Evolutionary conservation across 2,797 vertebrate species (phyloP), one percentile per base, ranked within the genome.

Genomic region (Clangula hyemalis): DNA sequence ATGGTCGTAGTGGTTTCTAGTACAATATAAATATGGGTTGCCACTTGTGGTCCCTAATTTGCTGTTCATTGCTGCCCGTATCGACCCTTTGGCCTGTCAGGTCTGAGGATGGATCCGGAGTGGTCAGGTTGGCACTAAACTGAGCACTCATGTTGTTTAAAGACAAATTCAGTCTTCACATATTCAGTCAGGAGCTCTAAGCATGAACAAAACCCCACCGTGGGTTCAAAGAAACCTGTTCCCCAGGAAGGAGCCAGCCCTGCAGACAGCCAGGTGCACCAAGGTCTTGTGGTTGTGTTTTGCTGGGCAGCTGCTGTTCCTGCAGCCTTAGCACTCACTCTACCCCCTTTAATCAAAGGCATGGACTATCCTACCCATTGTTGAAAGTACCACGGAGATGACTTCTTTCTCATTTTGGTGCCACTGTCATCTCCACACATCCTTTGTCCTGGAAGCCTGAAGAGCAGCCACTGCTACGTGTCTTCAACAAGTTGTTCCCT

Each of bases 381-480:
- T 45, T 45, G 43, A 45, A 45, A 45, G 43, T 45, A 32, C 30
- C 11, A 58, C 6, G 27, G 28, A 53, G 18, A 24, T 57, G 30
- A 39, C 14, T 61, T 36, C n/a, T 32, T 61, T 24, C 45, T 72
- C 30, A 1, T 75, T 74, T 64, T 56, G 24, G 7, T 47, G 38
- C 30, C 54, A 25, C n/a, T 20, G 24, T 1, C 4, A 5, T 53
- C 51, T 16, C 20, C n/a, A 34, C 47, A 11, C 2, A 4, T 11
- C 32, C 25, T 17, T 73, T 10, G 19, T 28, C 38, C 21, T 27
- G 36, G 34, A 71, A 65, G 11, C 20, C 36, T 62, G 60, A 62
- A 32, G 28, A 85, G 19, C 13, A 71, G 19, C 32, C 5, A 2
- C 8, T 6, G 10, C 28, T 27, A 34, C 3, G 1, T 0, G 2